A percentile compares a stretch with the other conserved stretches of the same genome.
phyloP scores from a whole-genome alignment of 2,113 vertebrate species.

The Chionis minor region DNA sequence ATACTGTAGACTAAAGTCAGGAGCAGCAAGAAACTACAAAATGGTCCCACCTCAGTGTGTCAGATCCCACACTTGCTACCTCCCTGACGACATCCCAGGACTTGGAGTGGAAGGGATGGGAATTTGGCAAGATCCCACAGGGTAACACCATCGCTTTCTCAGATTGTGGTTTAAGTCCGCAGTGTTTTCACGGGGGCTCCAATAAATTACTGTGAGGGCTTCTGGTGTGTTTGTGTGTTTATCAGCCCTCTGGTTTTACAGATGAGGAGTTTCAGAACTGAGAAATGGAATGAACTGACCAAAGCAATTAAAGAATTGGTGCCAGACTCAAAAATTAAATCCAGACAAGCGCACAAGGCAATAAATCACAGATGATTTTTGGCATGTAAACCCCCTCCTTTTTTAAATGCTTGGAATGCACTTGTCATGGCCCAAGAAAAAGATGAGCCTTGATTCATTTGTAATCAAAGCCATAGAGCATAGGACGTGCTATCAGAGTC shows the following conservation, averaged over 20 bases:
- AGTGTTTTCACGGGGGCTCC: not conserved
- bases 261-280: not conserved
- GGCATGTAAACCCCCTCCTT: not conserved
- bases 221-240: not conserved
- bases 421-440: constrained; percentile 22
- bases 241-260: constrained; percentile 20
- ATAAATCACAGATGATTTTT: constrained; percentile 39
- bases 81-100: not conserved
- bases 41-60: not conserved
- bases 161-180: not conserved
- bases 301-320: constrained; percentile 5
- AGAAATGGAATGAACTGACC: constrained; percentile 27
- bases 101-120: not conserved
- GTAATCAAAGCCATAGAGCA: not conserved
- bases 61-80: not conserved
- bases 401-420: constrained; percentile 23
- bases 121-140: not conserved
- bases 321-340: constrained; percentile 32
- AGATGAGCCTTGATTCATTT: not conserved
- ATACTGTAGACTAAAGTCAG: not conserved
- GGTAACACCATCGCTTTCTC: not conserved
- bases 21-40: not conserved
- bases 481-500: not conserved
- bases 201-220: not conserved
- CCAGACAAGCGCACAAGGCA: not conserved